A percentile compares a stretch with the other conserved stretches of the same genome.
phyloP scores from a whole-genome alignment of 2,797 vertebrate genomes.

The Sphenodon punctatus region DNA sequence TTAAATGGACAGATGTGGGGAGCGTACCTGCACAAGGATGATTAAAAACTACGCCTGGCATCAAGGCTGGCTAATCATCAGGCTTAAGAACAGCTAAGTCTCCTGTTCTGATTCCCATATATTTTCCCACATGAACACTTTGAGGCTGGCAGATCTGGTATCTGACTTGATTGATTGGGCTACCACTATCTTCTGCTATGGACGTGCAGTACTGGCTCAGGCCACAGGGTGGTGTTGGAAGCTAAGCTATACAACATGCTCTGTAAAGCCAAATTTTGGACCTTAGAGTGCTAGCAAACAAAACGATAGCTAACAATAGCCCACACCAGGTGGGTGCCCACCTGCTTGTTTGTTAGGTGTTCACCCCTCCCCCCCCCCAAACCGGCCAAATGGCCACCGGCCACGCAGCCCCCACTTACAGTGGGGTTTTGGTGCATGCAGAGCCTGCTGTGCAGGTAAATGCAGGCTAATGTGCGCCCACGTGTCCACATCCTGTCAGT shows the following conservation, averaged over 20 bases:
- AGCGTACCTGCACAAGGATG: neutral
- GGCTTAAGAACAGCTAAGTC: neutral
- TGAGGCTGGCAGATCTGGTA: neutral
- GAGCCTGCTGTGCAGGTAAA: no score
- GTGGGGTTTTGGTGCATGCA: no score
- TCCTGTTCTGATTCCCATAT: no score
- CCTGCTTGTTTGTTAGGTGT: no score
- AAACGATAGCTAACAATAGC: no score
- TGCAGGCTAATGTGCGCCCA: no score
- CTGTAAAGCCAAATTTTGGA: neutral
- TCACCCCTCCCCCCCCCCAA: neutral
- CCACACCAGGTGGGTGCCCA: no score
- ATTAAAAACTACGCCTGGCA: neutral
- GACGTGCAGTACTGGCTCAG: conserved; percentile 23
- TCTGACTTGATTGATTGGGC: neutral
- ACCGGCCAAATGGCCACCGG: no score
- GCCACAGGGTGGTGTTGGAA: conserved; percentile 60
- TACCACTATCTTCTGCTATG: no score
- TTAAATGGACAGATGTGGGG: neutral
- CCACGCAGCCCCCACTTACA: no score
- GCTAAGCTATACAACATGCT: neutral
- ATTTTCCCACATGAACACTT: neutral
- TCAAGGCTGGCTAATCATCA: neutral
- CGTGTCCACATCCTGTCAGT: no score
- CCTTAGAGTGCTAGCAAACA: no score